Evolutionary conservation across 2,888 invertebrate genomes (phyloP).

Genomic region (Fragum fragum): DNA sequence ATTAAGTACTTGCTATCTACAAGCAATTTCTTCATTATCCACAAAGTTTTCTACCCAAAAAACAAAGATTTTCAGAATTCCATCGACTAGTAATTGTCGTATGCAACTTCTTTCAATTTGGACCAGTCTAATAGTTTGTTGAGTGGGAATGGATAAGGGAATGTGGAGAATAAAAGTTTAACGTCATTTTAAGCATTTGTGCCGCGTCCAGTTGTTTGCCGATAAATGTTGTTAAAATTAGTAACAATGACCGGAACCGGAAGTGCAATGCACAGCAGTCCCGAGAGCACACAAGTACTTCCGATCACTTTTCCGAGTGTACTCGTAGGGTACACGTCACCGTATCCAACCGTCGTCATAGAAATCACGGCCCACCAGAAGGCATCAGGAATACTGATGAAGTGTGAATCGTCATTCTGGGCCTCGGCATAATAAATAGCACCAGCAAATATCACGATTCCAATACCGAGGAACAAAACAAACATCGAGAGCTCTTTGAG

Average conservation of each 20-base stretch:
- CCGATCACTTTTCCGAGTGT: slow-evolving; percentile 87
- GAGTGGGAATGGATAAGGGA: no score
- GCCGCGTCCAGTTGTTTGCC: slow-evolving; percentile 83
- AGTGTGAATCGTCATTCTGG: slow-evolving; percentile 75
- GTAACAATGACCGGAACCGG: slow-evolving; percentile 88
- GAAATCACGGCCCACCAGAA: slow-evolving; percentile 87
- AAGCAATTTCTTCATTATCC: neutral
- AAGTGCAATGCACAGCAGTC: slow-evolving; percentile 87
- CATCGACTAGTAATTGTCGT: no score
- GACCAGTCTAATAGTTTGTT: no score
- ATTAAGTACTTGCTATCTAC: neutral
- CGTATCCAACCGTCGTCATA: slow-evolving; percentile 86
- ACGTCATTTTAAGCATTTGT: slow-evolving; percentile 18
- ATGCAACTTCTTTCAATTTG: no score
- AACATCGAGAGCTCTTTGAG: slow-evolving; percentile 85
- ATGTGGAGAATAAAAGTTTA: no score
- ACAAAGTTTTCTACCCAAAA: no score
- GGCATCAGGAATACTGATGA: slow-evolving; percentile 85
- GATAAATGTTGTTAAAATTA: slow-evolving; percentile 87
- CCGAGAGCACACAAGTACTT: slow-evolving; percentile 86
- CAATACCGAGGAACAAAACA: slow-evolving; percentile 85
- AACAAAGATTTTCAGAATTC: no score
- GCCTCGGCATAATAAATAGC: slow-evolving; percentile 85
- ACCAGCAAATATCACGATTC: slow-evolving; percentile 84
- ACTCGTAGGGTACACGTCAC: slow-evolving; percentile 86